Evolutionary conservation across 2,888 invertebrate genomes (phyloP).

Genomic region (Parnassius apollo): DNA sequence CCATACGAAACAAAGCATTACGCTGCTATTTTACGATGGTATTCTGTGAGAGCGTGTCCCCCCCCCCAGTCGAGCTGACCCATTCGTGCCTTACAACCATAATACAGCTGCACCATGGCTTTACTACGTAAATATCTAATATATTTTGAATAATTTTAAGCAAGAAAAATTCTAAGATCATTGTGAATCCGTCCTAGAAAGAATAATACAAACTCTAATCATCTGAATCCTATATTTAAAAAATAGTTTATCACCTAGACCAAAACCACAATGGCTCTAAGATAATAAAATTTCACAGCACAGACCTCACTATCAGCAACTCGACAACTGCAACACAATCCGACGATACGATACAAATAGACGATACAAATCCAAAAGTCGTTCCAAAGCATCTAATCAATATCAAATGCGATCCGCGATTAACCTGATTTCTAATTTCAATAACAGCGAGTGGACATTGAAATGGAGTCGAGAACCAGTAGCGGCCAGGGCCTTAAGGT

Average conservation of each 20-base stretch:
- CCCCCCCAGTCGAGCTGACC: too few species aligned
- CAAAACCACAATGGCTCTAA: background rate
- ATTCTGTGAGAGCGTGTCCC: too few species aligned
- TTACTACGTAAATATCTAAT: too few species aligned
- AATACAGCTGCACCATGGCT: too few species aligned
- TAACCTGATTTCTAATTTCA: slow-evolving; percentile 13
- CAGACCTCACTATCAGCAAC: slow-evolving; percentile 2
- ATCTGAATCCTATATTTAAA: background rate
- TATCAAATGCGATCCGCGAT: slow-evolving; percentile 18
- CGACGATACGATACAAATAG: too few species aligned
- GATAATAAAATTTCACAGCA: slow-evolving; percentile 13
- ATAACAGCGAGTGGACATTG: slow-evolving; percentile 25
- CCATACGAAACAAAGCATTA: too few species aligned
- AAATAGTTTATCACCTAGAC: slow-evolving; percentile 10
- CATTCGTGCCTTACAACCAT: too few species aligned
- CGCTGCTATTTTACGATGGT: too few species aligned
- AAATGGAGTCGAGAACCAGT: slow-evolving; percentile 28
- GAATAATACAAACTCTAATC: slow-evolving; percentile 3
- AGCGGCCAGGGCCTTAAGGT: slow-evolving; percentile 37
- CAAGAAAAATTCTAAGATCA: background rate
- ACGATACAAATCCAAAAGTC: slow-evolving; percentile 9
- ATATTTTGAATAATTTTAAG: too few species aligned
- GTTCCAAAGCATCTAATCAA: background rate
- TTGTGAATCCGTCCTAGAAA: slow-evolving; percentile 7
- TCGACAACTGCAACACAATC: background rate